Evolutionary conservation across 2,797 vertebrate genomes (phyloP).

Genomic region (Anguilla marmorata): DNA sequence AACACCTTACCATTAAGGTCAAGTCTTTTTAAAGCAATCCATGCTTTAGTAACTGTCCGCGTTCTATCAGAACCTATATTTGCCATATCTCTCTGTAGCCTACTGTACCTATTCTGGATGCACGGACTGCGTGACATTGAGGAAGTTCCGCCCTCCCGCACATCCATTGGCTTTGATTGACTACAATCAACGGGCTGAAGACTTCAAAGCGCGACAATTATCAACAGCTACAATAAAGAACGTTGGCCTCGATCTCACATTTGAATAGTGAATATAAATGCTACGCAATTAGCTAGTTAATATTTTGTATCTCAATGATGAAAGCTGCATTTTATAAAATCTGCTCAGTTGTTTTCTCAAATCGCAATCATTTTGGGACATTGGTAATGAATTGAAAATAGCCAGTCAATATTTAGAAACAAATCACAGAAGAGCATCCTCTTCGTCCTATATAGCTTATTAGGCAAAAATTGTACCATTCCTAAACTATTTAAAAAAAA

Average conservation of each 20-base stretch:
- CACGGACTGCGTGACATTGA: background rate
- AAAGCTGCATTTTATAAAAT: too few species aligned
- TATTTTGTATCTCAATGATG: too few species aligned
- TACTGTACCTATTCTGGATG: background rate
- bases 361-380: too few species aligned
- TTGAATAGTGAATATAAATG: background rate
- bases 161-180: background rate
- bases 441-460: too few species aligned
- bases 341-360: too few species aligned
- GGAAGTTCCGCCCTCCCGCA: background rate
- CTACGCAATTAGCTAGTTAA: too few species aligned
- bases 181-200: background rate
- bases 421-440: too few species aligned
- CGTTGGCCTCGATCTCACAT: background rate
- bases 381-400: too few species aligned
- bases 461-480: too few species aligned
- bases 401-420: too few species aligned
- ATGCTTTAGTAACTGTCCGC: slow-evolving; percentile 38
- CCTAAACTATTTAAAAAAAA: too few species aligned
- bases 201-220: background rate
- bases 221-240: background rate
- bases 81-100: slow-evolving; percentile 43
- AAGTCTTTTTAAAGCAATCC: slow-evolving; percentile 61
- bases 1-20: slow-evolving; percentile 60
- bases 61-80: slow-evolving; percentile 28